Base-by-base conservation (phyloP, 2,888 invertebrate species). In the Tetragonisca angustula region DNA sequence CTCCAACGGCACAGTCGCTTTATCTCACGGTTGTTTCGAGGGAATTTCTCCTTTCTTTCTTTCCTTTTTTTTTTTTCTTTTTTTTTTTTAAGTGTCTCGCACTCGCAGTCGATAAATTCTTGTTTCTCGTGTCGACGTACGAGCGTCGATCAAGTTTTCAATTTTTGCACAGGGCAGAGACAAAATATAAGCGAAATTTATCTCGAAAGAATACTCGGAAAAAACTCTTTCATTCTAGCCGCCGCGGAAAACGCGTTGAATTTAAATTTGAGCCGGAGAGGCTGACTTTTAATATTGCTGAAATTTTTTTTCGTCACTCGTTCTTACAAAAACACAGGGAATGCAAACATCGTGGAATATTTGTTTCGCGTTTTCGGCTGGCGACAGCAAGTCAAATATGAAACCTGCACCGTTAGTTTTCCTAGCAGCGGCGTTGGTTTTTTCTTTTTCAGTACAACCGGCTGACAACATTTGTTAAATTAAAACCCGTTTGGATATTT, bases 361-460 rank as follows among this genome's bases (percentile, higher is more conserved):
- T 61, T 54, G 24, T 71, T 62, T 36, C 24, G 17, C 1, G 4
- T 24, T 32, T 36, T 36, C 59, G 11, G 19, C 36, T 64, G 54
- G 5, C 27, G 19, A 72, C 56, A 24, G 49, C 36, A 56, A 65
- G 49, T 43, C 77, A 78, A 78, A 78, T 49, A 72, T 56, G 43
- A 54, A 70, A n/a, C 5, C 27, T 19, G 54, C 49, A 24, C n/a
- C 52, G 43, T n/a, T 54, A 43, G 27, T 43, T 52, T 49, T 6
- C 11, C 0, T 27, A 64, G 17, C 19, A 64, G 43, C 15, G 21
- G 2, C 36, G 54, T 2, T 6, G 27, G 19, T 15, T 24, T 52
- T 50, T 43, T 11, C 4, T 21, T 13, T n/a, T 13, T n/a, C n/a
- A n/a, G n/a, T 15, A 13, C 4, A 15, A 43, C 43, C 36, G 3